Evolutionary conservation across 2,888 invertebrate species (phyloP).

Genomic region (Cephus sareptanus): DNA sequence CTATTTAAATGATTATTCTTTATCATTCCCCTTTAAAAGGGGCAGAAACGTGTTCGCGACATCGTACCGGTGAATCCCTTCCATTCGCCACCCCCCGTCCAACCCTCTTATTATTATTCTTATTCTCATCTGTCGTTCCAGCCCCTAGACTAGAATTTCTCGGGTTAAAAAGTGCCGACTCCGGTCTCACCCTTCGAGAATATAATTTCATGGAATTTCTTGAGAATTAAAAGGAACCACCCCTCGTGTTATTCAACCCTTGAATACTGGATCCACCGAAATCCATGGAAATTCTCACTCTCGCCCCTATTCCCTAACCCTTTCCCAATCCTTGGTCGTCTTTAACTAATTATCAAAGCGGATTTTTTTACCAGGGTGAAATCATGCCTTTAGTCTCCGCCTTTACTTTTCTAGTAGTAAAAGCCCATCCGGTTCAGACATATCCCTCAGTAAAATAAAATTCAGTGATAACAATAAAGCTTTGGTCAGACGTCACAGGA

Average conservation of each 20-base stretch:
- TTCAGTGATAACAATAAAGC: not conserved
- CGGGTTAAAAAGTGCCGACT: not conserved
- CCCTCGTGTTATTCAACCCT: not conserved
- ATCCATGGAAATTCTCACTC: not conserved
- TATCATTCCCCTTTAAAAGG: conserved; percentile 27
- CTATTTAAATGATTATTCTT: conserved; percentile 48
- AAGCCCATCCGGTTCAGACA: not conserved
- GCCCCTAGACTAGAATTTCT: not conserved
- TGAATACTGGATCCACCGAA: not conserved
- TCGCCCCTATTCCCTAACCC: not conserved
- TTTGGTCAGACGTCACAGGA: not conserved
- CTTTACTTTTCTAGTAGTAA: not conserved
- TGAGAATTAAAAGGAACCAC: not conserved
- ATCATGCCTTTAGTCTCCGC: not conserved
- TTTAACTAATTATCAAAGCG: not conserved
- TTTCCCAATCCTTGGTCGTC: not conserved
- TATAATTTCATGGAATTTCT: not conserved
- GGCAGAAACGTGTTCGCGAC: not conserved
- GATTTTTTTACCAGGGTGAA: not conserved
- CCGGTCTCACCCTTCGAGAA: not conserved
- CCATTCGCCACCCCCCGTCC: not conserved
- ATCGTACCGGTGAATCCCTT: not conserved
- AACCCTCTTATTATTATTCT: not conserved
- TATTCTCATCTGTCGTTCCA: not conserved
- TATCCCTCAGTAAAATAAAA: not conserved